Evolutionary conservation across 2,113 vertebrate species (phyloP).

Genomic region (Natator depressus): DNA sequence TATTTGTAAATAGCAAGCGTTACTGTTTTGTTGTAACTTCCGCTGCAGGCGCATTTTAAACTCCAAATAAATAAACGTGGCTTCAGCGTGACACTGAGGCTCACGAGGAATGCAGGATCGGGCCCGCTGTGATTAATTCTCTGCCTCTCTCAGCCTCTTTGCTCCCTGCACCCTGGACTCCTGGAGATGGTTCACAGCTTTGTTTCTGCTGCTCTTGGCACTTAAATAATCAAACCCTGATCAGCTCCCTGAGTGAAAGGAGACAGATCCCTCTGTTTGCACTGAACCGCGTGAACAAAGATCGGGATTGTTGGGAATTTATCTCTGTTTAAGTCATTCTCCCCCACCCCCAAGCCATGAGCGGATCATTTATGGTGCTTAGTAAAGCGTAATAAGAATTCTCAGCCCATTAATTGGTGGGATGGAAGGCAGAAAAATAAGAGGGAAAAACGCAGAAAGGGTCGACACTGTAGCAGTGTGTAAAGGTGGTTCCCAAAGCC

Average conservation of each 20-base stretch:
- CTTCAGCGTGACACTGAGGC: neutral
- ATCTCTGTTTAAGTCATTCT: neutral
- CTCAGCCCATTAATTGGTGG: neutral
- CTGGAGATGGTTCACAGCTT: neutral
- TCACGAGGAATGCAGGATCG: neutral
- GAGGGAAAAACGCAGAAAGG: neutral
- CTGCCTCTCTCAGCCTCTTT: neutral
- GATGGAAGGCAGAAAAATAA: neutral
- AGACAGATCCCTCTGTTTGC: constrained; percentile 24
- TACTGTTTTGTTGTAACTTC: constrained; percentile 21
- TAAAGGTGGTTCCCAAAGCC: neutral
- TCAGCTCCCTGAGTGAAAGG: constrained; percentile 23
- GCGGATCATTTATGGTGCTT: neutral
- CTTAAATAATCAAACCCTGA: constrained; percentile 43
- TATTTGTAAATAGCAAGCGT: neutral
- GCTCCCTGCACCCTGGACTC: neutral
- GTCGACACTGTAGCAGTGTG: neutral
- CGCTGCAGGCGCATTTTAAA: neutral
- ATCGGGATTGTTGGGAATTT: neutral
- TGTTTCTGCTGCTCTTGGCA: constrained; percentile 16
- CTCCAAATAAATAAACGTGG: neutral
- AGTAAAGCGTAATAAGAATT: neutral
- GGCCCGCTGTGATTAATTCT: neutral
- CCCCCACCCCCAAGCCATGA: neutral
- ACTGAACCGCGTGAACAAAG: neutral